A percentile compares a stretch with the other conserved stretches of the same genome.
These are phyloP conservation scores for Paedocypris sp. DNA, from an alignment of 2,113 vertebrate species.

Conservation along the genomic window DNA sequence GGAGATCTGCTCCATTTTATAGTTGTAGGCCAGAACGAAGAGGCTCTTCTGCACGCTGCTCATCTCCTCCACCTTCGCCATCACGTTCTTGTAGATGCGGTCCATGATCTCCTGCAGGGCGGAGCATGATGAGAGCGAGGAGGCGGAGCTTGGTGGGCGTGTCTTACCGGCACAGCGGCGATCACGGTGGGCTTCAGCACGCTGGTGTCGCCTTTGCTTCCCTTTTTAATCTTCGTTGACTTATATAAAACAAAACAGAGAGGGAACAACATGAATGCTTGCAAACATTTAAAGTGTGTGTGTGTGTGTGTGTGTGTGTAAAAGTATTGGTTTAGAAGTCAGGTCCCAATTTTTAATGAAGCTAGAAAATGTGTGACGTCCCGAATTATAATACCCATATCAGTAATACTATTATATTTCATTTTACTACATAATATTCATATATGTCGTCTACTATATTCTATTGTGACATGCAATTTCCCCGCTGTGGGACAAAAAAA, in stretches of 20 bases:
- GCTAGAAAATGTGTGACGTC: too few species aligned
- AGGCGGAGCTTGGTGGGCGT: background rate
- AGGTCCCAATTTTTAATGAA: too few species aligned
- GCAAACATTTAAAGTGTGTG: background rate
- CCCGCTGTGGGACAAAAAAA: too few species aligned
- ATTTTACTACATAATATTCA: too few species aligned
- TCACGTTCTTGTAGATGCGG: conserved; percentile 96
- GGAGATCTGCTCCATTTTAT: conserved; percentile 96
- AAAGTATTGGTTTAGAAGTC: too few species aligned
- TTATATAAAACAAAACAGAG: conserved; percentile 38
- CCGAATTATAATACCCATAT: too few species aligned
- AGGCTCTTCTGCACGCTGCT: conserved; percentile 79
- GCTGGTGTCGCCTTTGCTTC: conserved; percentile 92
- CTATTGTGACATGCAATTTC: too few species aligned
- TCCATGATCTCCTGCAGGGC: conserved; percentile 91
- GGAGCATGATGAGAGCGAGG: background rate
- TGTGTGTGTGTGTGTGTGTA: background rate
- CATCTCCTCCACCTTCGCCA: conserved; percentile 96
- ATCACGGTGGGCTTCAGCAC: conserved; percentile 86
- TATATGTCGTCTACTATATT: too few species aligned
- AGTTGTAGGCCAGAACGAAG: conserved; percentile 94
- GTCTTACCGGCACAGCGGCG: conserved; percentile 91
- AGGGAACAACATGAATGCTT: background rate
- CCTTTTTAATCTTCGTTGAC: conserved; percentile 98
- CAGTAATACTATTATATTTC: too few species aligned